phyloP scores from a whole-genome alignment of 2,888 invertebrate genomes.

The Leptinotarsa juncta region DNA sequence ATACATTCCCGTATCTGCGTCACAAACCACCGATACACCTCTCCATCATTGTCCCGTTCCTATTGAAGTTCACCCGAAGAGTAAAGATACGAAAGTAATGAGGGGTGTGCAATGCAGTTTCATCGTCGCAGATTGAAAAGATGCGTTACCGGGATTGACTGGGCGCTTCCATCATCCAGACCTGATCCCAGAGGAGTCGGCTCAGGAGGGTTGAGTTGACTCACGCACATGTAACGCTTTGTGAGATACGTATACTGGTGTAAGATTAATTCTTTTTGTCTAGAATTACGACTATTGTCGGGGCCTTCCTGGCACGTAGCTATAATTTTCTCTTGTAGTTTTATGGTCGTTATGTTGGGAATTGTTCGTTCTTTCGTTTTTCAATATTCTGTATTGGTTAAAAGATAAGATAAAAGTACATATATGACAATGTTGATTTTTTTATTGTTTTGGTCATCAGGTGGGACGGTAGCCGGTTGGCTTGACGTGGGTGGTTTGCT shows the following conservation, averaged over 20 bases:
- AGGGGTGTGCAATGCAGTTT: constrained; percentile 56
- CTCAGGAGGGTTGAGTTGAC: constrained; percentile 50
- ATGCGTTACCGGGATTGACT: constrained; percentile 65
- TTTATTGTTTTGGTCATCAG: no score
- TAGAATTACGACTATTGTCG: constrained; percentile 29
- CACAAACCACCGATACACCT: constrained; percentile 11
- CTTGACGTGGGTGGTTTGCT: no score
- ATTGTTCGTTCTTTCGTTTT: not conserved
- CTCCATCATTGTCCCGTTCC: constrained; percentile 26
- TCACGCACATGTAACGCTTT: constrained; percentile 43
- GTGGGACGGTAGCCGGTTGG: no score
- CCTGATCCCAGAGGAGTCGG: constrained; percentile 61
- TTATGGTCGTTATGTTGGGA: constrained; percentile 7
- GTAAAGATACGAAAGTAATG: constrained; percentile 53
- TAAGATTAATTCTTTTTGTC: constrained; percentile 43
- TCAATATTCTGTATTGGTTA: not conserved
- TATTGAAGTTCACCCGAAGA: constrained; percentile 12
- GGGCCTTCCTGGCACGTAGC: constrained; percentile 9
- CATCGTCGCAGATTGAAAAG: constrained; percentile 65
- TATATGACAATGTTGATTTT: no score
- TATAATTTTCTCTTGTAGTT: constrained; percentile 11
- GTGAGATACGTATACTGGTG: constrained; percentile 37
- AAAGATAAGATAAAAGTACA: no score
- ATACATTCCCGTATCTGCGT: not conserved
- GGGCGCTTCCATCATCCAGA: constrained; percentile 64